Conservation (phyloP, 1,140 invertebrate genomes). For the Telenomus remus region DNA sequence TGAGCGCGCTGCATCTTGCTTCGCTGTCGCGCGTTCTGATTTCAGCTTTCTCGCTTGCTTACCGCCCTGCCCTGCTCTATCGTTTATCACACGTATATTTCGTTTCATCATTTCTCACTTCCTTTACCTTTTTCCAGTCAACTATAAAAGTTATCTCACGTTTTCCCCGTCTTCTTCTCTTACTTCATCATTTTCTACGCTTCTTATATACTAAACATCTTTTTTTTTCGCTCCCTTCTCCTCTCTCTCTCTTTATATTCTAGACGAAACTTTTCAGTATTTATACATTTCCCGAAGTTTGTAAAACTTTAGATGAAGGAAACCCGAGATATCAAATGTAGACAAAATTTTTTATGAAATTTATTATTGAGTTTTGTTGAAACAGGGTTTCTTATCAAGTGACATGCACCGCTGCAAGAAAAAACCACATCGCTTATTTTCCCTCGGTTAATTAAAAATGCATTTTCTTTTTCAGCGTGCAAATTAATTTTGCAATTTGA, state of each 20-base stretch:
- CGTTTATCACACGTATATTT: constrained; percentile 35
- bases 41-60: constrained; percentile 28
- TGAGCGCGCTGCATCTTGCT: constrained; percentile 40
- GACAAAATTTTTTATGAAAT: constrained; percentile 1
- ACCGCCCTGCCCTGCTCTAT: constrained; percentile 31
- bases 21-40: constrained; percentile 30
- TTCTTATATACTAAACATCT: no score
- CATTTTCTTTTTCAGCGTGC: no score
- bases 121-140: constrained; percentile 23
- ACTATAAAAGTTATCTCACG: constrained; percentile 21
- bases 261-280: constrained; percentile 18
- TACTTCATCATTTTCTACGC: constrained; percentile 13
- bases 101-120: constrained; percentile 43
- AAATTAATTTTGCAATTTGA: no score
- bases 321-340: constrained; percentile 3
- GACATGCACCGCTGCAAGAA: neutral
- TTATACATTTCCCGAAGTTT: constrained; percentile 21
- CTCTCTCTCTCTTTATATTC: constrained; percentile 6
- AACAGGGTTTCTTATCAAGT: constrained; percentile 2
- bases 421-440: neutral
- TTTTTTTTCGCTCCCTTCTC: constrained; percentile 1
- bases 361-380: neutral
- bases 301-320: constrained; percentile 13
- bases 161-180: constrained; percentile 22
- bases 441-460: no score